Conservation (phyloP, 1,140 invertebrate species). For the Apis cerana region DNA sequence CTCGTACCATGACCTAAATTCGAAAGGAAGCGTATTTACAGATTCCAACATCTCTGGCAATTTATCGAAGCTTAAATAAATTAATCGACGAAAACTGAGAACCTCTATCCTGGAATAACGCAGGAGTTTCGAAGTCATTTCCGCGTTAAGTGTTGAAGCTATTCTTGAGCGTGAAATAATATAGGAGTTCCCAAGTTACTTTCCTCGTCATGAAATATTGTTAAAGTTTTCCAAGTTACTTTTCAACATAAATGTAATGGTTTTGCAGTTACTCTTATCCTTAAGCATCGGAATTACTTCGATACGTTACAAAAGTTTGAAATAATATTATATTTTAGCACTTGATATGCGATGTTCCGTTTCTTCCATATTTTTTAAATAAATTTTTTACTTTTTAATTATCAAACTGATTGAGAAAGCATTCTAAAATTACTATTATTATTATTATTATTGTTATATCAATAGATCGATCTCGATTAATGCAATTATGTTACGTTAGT, state of each 20-base stretch:
- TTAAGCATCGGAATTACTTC: neutral
- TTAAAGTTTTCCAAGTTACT: neutral
- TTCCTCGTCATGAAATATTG: neutral
- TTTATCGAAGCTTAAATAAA: neutral
- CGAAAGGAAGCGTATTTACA: neutral
- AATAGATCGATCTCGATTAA: too few relatives aligned
- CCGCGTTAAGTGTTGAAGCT: conserved; percentile 12
- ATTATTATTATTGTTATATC: too few relatives aligned
- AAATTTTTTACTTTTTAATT: too few relatives aligned
- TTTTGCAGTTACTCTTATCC: neutral
- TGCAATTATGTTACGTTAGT: too few relatives aligned
- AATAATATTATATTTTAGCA: too few relatives aligned
- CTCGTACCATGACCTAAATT: neutral
- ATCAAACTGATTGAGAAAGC: too few relatives aligned
- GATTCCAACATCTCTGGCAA: neutral
- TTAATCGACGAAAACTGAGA: conserved; percentile 5
- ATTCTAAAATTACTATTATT: too few relatives aligned
- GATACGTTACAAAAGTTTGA: neutral
- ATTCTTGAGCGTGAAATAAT: conserved; percentile 19
- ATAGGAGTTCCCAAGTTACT: conserved; percentile 4
- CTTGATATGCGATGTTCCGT: too few relatives aligned
- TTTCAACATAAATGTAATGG: neutral
- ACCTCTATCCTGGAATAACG: neutral
- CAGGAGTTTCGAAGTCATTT: conserved; percentile 15
- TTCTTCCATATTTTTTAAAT: too few relatives aligned